phyloP scores from a whole-genome alignment of 2,888 invertebrate genomes.

The Acleris laterana region DNA sequence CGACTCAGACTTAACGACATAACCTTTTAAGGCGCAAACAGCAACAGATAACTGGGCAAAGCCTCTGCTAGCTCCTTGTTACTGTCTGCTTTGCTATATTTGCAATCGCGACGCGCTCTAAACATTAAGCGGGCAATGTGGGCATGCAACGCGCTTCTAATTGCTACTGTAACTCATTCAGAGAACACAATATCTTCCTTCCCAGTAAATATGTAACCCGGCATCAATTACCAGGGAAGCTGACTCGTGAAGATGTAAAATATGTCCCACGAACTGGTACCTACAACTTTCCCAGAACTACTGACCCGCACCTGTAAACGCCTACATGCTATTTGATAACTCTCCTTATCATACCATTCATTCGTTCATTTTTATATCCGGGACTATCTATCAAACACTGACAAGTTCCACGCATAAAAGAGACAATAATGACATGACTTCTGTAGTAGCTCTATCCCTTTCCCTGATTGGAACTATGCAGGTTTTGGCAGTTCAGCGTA shows the following conservation, averaged over 20 bases:
- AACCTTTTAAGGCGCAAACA: slow-evolving; percentile 43
- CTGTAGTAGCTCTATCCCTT: too few species aligned
- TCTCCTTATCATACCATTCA: not conserved
- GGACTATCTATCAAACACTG: too few species aligned
- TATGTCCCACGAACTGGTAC: slow-evolving; percentile 13
- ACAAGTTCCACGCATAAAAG: too few species aligned
- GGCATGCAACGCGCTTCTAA: not conserved
- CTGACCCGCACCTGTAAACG: slow-evolving; percentile 9
- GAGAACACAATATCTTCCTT: slow-evolving; percentile 10
- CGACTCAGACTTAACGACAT: slow-evolving; percentile 47
- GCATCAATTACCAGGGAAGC: slow-evolving; percentile 16
- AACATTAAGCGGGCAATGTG: slow-evolving; percentile 24
- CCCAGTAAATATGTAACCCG: slow-evolving; percentile 17
- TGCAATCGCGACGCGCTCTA: slow-evolving; percentile 45
- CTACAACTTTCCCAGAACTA: slow-evolving; percentile 30
- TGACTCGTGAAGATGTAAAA: slow-evolving; percentile 18
- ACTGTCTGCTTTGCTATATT: slow-evolving; percentile 55
- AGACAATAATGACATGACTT: too few species aligned
- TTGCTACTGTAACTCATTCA: slow-evolving; percentile 15
- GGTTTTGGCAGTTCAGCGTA: too few species aligned
- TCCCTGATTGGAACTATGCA: too few species aligned
- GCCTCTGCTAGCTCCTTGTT: slow-evolving; percentile 55
- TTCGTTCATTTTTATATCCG: too few species aligned
- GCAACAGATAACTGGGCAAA: slow-evolving; percentile 46
- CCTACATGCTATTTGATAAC: slow-evolving; percentile 20